Evolutionary conservation across 2,113 vertebrate genomes (phyloP), one percentile per base, ranked within the genome.

Genomic region (Chascanopsetta lugubris): DNA sequence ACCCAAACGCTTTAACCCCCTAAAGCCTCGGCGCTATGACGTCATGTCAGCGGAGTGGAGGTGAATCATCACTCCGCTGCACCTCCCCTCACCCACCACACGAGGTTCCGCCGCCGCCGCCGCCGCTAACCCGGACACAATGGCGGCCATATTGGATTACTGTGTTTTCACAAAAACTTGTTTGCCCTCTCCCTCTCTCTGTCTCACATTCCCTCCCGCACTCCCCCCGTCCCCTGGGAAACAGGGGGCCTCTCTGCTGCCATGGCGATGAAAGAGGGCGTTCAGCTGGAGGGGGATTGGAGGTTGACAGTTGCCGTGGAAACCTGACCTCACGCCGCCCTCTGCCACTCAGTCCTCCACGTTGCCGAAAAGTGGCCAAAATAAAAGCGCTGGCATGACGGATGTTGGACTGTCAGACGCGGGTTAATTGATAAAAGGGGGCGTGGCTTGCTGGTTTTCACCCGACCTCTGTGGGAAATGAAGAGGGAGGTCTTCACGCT

Each of bases 191-290:
- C 78, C 66, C 80, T 71, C 76, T 58, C 49, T 15, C 75, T 42
- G 40, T 78, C 89, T 90, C 86, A 79, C 89, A 90, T 92, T 90
- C 88, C 72, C 80, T 80, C 72, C 69, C 51, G 48, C 75, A 55
- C 75, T 82, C 67, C 86, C 64, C 46, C 18, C 38, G 62, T 88
- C 87, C 82, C 89, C 87, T 0, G 77, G 87, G 89, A 79, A 80
- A 79, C 89, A 84, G 2, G 72, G 73, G 86, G 86, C 84, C 89
- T 83, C 85, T 49, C 67, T 26, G 80, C 85, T 89, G 72, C 85
- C 83, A 90, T 91, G 83, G 83, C 42, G 79, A 91, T 91, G 90
- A 90, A 91, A 90, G 79, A 83, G 82, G 82, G 83, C 64, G 88
- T 84, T 86, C 77, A 73, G 72, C 79, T 82, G 77, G 65, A 64